Base-by-base conservation (phyloP, 2,797 vertebrate species). In the Nannoperca obscura region DNA sequence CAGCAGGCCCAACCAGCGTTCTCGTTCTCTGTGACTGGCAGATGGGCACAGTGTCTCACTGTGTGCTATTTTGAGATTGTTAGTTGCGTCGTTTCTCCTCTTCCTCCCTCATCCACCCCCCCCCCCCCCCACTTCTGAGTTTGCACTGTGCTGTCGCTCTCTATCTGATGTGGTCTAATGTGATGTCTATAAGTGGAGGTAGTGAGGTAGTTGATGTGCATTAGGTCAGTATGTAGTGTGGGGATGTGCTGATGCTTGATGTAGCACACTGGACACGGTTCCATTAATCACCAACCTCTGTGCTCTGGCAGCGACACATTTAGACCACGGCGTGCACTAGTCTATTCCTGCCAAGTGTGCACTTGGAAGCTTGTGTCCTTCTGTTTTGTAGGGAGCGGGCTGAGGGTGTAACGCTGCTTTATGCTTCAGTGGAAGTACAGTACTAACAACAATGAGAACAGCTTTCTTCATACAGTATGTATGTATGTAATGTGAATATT, bases 251-350 rank as follows among this genome's bases (percentile, higher is more conserved):
- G 82, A 88, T 76, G 81, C 71, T 34, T 62, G 66, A 76, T 69
- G 81, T 74, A 73, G 83, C 82, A 61, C 78, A 58, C 65, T 78
- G 76, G 81, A 84, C 80, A 53, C 22, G 20, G 54, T 62, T 89
- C 82, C 78, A 90, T 92, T 88, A 85, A 90, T 89, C 82, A 85
- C 49, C 65, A 32, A 61, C 74, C 84, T 68, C 59, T 52, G 76
- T 38, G 68, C 81, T 76, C 57, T 82, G 81, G 74, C 64, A 70
- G 72, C 1, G 55, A 72, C 86, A 81, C 78, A 83, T 89, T 87
- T 67, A 86, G 72, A 82, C 84, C 74, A 40, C n/a, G 7, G n/a
- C 70, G 44, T 74, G 71, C 73, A 30, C 76, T 53, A 1, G 81
- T 89, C 85, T 82, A 49, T 82, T 82, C 57, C 40, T 64, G 70